Conservation (phyloP, 2,888 invertebrate genomes). For the Myopa tessellatipennis region DNA sequence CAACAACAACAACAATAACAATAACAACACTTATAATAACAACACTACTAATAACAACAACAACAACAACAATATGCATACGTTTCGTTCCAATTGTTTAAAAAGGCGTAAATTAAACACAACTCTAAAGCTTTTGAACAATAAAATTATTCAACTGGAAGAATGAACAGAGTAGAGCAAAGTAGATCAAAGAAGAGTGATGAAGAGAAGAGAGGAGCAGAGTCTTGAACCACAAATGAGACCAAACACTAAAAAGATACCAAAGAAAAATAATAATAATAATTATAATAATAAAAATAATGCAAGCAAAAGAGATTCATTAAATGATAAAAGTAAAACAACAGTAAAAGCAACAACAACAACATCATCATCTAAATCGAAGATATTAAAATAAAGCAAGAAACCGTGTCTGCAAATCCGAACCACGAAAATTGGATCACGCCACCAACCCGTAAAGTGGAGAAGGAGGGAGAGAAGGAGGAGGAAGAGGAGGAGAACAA, state of each 20-base stretch:
- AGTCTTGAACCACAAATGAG: not conserved
- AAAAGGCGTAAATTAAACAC: slow-evolving; percentile 32
- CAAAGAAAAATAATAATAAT: not conserved
- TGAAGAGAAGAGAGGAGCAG: not conserved
- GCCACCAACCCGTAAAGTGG: not conserved
- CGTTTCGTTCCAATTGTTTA: slow-evolving; percentile 41
- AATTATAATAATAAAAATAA: too few relatives aligned
- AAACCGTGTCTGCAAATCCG: too few relatives aligned
- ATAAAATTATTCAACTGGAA: slow-evolving; percentile 39
- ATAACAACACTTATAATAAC: not conserved
- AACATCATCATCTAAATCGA: too few relatives aligned
- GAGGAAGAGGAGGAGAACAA: too few relatives aligned
- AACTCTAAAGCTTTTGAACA: slow-evolving; percentile 13
- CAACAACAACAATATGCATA: slow-evolving; percentile 6
- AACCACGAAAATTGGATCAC: not conserved
- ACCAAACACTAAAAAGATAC: not conserved
- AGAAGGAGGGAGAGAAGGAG: not conserved
- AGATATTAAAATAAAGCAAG: too few relatives aligned
- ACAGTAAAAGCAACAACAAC: too few relatives aligned
- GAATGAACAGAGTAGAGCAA: slow-evolving; percentile 27
- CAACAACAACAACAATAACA: not conserved
- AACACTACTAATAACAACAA: not conserved
- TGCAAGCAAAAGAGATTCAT: too few relatives aligned
- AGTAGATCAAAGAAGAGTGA: not conserved
- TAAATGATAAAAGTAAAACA: too few relatives aligned